These are phyloP conservation scores for Drepana arcuata DNA, from an alignment of 1,140 invertebrate species.

Conservation along the genomic window DNA sequence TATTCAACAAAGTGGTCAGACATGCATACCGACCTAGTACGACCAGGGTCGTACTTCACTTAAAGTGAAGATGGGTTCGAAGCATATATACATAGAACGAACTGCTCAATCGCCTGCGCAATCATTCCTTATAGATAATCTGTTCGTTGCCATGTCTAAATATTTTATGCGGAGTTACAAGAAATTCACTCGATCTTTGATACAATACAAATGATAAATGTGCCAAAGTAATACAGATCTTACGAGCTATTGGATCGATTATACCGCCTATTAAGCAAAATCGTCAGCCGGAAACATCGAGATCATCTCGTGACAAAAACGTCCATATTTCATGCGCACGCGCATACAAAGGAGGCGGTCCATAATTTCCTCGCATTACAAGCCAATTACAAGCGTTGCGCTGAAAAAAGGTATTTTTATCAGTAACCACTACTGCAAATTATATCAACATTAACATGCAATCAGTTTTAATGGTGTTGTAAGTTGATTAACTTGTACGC, in stretches of 20 bases:
- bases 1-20: no score
- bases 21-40: no score
- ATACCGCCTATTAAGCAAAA: conserved; percentile 46
- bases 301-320: conserved; percentile 34
- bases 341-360: conserved; percentile 11
- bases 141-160: no score
- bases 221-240: no score
- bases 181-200: no score
- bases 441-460: background rate
- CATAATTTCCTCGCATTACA: conserved; percentile 35
- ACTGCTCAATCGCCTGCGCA: no score
- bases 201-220: no score
- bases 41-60: no score
- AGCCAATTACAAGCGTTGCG: conserved; percentile 28
- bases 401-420: conserved; percentile 9
- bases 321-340: conserved; percentile 23
- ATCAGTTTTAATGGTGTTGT: background rate
- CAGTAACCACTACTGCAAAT: background rate
- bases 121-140: no score
- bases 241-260: conserved; percentile 32
- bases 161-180: no score
- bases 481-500: background rate
- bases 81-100: no score
- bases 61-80: no score
- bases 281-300: conserved; percentile 28